Base-by-base conservation (phyloP, 2,113 vertebrate genomes). In the Microcebus ravelobensis region DNA sequence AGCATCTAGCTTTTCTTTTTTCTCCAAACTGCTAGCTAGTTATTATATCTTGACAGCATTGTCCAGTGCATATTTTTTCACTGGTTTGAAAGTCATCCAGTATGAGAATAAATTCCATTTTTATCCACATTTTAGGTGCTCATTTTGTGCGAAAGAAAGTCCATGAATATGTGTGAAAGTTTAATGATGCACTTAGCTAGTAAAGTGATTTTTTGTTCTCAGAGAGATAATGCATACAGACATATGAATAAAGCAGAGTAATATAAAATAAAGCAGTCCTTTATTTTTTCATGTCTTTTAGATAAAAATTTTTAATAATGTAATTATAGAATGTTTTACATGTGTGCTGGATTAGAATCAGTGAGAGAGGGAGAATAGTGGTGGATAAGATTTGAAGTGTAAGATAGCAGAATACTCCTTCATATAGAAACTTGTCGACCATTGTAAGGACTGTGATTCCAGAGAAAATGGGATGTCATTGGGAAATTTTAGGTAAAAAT, bases 31-130 rank as follows among this genome's bases (percentile, higher is more conserved):
- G 5, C 31, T 61, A 90, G 20, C 39, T 81, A 71, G 27, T 92
- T 90, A 31, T 63, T 27, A 63, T 21, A 57, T 76, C 13, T 63
- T 25, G 20, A 15, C 1, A 70, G 52, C 20, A 65, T 85, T 89
- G 3, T 14, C 23, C 82, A 23, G 20, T 67, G 8, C 10, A 6
- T 65, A 31, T 84, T 89, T 92, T 92, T 10, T 45, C n/a, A 67
- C 34, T 93, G 59, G 55, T 76, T 81, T 90, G 57, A 86, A 87
- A 93, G 42, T 23, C 8, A 39, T 55, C 18, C 12, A 77, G 42
- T 82, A 86, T 90, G 61, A 90, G 10, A 97, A 95, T 71, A 48
- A 82, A 55, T 63, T 76, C n/a, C 48, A 12, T 87, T 87, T 86
- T 45, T 12, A 77, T 77, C 61, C 39, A 31, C 14, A 83, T 45